phyloP scores from a whole-genome alignment of 2,797 vertebrate species.

The Natrix natrix region DNA sequence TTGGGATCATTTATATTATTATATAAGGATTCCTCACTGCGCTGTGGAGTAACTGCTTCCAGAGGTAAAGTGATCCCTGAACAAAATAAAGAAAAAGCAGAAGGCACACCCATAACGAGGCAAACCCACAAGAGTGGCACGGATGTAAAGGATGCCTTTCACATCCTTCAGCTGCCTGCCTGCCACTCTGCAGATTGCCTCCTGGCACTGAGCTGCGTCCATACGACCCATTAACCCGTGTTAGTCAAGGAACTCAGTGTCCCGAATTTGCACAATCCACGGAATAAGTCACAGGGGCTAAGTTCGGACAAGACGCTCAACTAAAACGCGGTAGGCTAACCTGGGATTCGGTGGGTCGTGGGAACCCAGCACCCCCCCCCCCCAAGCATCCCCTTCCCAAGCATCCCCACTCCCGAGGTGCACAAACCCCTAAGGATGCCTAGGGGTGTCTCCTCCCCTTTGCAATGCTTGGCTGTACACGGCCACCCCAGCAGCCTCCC shows the following conservation, averaged over 20 bases:
- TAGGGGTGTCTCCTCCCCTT: background rate
- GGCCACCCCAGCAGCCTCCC: constrained; percentile 22
- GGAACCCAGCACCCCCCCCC: background rate
- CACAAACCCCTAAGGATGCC: background rate
- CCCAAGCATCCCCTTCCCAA: background rate
- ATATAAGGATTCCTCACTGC: background rate
- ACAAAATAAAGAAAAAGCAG: background rate
- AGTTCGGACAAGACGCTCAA: background rate
- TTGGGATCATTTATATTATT: background rate
- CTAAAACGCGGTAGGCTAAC: background rate
- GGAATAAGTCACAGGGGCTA: background rate
- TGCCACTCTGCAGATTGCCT: background rate
- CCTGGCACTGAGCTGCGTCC: background rate
- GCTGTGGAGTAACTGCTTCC: background rate
- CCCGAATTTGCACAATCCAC: background rate
- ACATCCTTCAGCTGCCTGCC: background rate
- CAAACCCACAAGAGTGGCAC: background rate
- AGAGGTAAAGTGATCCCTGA: background rate
- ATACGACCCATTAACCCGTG: background rate
- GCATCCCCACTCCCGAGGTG: background rate
- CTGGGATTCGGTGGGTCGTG: background rate
- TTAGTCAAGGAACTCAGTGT: background rate
- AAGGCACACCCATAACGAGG: background rate
- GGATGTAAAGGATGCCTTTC: background rate
- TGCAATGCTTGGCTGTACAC: background rate